A percentile compares a stretch with the other conserved stretches of the same genome.
Conservation (phyloP, 53 echinoderm and acorn worm genomes). For the Holothuria leucospilota region DNA sequence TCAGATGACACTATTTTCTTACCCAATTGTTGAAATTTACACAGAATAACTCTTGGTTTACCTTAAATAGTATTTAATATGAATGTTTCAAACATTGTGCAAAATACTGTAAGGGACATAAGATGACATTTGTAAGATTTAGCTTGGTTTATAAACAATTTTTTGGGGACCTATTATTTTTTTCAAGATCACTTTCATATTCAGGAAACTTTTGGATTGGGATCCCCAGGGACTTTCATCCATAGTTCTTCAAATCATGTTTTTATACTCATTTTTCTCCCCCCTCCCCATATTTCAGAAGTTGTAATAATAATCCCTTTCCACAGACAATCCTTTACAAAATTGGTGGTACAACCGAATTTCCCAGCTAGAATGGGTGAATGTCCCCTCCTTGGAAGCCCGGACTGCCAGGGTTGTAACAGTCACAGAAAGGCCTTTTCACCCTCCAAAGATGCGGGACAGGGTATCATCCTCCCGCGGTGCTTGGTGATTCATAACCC, state of each 20-base stretch:
- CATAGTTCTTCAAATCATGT: no score
- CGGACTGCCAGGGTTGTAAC: conserved; percentile 96
- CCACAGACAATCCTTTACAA: neutral
- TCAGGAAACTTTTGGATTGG: no score
- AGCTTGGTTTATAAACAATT: no score
- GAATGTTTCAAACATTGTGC: neutral
- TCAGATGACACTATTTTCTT: no score
- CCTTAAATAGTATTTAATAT: neutral
- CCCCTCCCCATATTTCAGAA: neutral
- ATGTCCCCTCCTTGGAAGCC: conserved; percentile 82
- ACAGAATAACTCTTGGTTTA: neutral
- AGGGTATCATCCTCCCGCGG: conserved; percentile 78
- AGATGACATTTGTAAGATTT: no score
- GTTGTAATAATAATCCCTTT: no score
- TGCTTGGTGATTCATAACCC: conserved; percentile 92
- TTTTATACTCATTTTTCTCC: no score
- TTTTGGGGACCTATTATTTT: no score
- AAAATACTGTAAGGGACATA: no score
- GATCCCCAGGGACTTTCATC: no score
- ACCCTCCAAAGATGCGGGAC: conserved; percentile 73
- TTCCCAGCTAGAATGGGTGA: conserved; percentile 80
- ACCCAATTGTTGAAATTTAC: no score
- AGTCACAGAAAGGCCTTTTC: conserved; percentile 91
- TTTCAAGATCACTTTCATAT: no score
- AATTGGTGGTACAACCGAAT: conserved; percentile 62